A percentile compares a stretch with the other conserved stretches of the same genome.
These are phyloP conservation scores for Drosophila leonis DNA, from an alignment of 2,888 invertebrate species.

Conservation along the genomic window DNA sequence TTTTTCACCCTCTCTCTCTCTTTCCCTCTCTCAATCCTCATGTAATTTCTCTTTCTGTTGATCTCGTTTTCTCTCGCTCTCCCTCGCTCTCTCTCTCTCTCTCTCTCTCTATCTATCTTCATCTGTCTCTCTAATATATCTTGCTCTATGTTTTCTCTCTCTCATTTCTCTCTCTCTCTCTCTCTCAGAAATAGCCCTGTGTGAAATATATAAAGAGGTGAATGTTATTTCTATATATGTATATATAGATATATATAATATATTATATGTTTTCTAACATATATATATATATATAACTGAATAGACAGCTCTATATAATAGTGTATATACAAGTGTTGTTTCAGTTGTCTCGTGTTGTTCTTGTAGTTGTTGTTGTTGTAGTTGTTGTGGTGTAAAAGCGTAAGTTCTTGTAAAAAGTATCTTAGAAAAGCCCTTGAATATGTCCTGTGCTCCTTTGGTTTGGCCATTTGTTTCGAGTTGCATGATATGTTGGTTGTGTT, in stretches of 20 bases:
- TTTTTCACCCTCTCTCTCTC: not conserved
- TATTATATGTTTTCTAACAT: constrained; percentile 15
- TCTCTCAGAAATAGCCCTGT: not conserved
- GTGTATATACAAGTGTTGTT: constrained; percentile 70
- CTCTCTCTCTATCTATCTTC: not conserved
- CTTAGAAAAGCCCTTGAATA: constrained; percentile 69
- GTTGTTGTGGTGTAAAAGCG: constrained; percentile 42
- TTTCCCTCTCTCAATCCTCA: no score
- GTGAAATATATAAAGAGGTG: constrained; percentile 38
- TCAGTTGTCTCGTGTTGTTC: constrained; percentile 33
- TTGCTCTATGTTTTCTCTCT: not conserved
- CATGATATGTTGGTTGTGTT: constrained; percentile 47
- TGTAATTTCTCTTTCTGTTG: no score
- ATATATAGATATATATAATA: constrained; percentile 24
- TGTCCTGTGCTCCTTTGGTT: constrained; percentile 53
- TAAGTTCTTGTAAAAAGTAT: constrained; percentile 74
- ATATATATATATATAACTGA: constrained; percentile 23
- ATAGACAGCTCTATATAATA: constrained; percentile 54
- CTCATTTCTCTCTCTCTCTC: not conserved
- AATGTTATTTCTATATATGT: constrained; percentile 31
- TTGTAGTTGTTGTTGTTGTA: constrained; percentile 22
- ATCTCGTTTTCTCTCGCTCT: not conserved
- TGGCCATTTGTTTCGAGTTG: constrained; percentile 57
- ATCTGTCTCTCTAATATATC: not conserved
- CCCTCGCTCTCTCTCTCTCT: not conserved